Base-by-base conservation (phyloP, 1,140 invertebrate genomes). In the Cotesia vestalis region DNA sequence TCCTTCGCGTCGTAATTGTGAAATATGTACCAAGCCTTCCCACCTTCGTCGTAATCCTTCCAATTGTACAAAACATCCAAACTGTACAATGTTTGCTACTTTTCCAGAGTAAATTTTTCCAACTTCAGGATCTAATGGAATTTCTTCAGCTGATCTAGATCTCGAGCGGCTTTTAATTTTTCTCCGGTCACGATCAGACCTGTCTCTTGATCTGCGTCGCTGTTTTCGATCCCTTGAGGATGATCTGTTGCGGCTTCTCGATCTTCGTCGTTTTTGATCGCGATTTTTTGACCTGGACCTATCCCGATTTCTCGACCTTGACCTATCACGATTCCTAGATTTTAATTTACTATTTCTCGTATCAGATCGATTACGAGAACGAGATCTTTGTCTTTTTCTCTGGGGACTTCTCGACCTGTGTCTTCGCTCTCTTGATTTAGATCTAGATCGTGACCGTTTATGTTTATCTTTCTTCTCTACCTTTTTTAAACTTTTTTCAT, bases 11-110 rank as follows among this genome's bases (percentile, higher is more conserved):
- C 96, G 84, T 27, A 99, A 85, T 86, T 99, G 96, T 9, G 98
- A 99, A 76, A 99, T 98, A 81, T 99, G 98, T 6, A 99, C 96
- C 0, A 99, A 88, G 2, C 98, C 98, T 86, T 99, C 98, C 91
- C 94, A 95, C 69, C 95, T 89, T 69, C 92, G 91, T 62, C 92
- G 90, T 5, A 99, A 88, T 0, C 97, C 96, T 82, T 98, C 96
- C 4, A 99, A 85, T 85, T 97, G 95, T 0, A 99, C 96, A 88
- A 99, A 99, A 86, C 97, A 99, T 2, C 98, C 98, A 88, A 99
- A 99, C 46, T 94, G 92, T 36, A 98, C 96, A 74, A 99, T 95
- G 79, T 97, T 99, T 4, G 95, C 95, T 0, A 99, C 95, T 87
- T 96, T 94, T 0, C 97, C 98, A 76, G 91, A 90, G 83, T 99